Conservation (phyloP, 2,797 vertebrate genomes). For the Steatocranus sp. region DNA sequence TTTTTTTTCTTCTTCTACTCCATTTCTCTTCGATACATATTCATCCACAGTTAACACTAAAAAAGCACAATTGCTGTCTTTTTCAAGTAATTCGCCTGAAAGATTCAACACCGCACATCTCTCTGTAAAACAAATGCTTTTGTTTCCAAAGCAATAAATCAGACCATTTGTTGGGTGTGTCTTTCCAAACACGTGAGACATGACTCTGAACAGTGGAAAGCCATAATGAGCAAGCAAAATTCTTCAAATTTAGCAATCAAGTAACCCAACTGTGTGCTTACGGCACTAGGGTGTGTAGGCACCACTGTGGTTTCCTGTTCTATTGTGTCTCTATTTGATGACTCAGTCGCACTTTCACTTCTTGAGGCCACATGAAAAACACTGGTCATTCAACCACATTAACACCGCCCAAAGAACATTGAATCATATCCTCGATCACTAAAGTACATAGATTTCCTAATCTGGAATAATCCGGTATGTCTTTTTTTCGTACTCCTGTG, state of each 20-base stretch:
- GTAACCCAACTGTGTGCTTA: neutral
- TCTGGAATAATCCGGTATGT: neutral
- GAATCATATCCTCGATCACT: slow-evolving; percentile 55
- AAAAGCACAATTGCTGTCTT: neutral
- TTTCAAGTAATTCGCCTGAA: slow-evolving; percentile 16
- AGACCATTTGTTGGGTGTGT: slow-evolving; percentile 12
- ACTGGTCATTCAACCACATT: slow-evolving; percentile 47
- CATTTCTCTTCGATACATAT: neutral
- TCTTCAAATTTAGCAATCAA: slow-evolving; percentile 17
- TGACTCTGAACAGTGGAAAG: slow-evolving; percentile 41
- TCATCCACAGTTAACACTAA: neutral
- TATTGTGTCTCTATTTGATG: slow-evolving; percentile 60
- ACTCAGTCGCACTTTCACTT: slow-evolving; percentile 69
- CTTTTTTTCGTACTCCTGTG: neutral
- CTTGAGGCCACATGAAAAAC: slow-evolving; percentile 41
- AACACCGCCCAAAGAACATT: slow-evolving; percentile 19
- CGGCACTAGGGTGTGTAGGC: slow-evolving; percentile 20
- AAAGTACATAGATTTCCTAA: neutral
- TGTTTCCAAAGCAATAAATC: slow-evolving; percentile 18
- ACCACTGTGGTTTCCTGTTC: slow-evolving; percentile 41
- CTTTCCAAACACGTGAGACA: slow-evolving; percentile 9
- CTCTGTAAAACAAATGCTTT: neutral
- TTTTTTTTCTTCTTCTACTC: neutral
- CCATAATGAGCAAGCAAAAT: slow-evolving; percentile 6
- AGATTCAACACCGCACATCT: slow-evolving; percentile 10